Percentiles rank a stretch among this genome's conserved stretches.
These are phyloP conservation scores for Tigriopus californicus DNA, from an alignment of 2,888 invertebrate species.

Conservation along the genomic window DNA sequence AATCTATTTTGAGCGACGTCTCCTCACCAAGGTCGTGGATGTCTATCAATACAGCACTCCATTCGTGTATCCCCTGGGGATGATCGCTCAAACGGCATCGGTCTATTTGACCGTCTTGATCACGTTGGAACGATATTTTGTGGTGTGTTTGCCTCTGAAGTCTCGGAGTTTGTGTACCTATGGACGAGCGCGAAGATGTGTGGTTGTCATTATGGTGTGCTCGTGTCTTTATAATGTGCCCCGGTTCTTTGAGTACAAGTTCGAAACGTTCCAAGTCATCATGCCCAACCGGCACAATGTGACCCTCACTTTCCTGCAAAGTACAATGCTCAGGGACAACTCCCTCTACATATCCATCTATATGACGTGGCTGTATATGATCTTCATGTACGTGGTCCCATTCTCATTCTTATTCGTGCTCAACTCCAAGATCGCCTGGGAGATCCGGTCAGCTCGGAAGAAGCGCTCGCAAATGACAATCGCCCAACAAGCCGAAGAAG, in stretches of 20 bases:
- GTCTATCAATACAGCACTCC: conserved; percentile 57
- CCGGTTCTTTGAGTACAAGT: conserved; percentile 30
- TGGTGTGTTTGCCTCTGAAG: conserved; percentile 49
- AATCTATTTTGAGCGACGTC: conserved; percentile 55
- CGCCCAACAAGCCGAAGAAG: conserved; percentile 30
- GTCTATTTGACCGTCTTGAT: conserved; percentile 57
- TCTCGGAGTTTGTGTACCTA: conserved; percentile 81
- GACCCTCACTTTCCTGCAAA: conserved; percentile 34
- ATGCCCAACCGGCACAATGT: conserved; percentile 21
- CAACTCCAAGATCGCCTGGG: too few species aligned
- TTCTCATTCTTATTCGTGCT: conserved; percentile 45
- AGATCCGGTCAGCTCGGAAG: conserved; percentile 26
- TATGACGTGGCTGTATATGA: conserved; percentile 81
- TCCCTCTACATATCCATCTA: conserved; percentile 61
- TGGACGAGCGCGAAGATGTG: conserved; percentile 62
- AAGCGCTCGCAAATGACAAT: conserved; percentile 25
- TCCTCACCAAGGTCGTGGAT: conserved; percentile 48
- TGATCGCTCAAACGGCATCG: conserved; percentile 41
- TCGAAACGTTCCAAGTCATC: conserved; percentile 21
- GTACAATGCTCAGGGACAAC: conserved; percentile 40
- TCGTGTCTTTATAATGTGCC: conserved; percentile 70
- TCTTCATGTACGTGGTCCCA: conserved; percentile 83
- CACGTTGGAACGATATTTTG: conserved; percentile 74
- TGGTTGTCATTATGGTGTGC: conserved; percentile 56
- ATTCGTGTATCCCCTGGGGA: conserved; percentile 58